Evolutionary conservation across 2,113 vertebrate species (phyloP), one percentile per base, ranked within the genome.

Genomic region (Hiodon tergisus): DNA sequence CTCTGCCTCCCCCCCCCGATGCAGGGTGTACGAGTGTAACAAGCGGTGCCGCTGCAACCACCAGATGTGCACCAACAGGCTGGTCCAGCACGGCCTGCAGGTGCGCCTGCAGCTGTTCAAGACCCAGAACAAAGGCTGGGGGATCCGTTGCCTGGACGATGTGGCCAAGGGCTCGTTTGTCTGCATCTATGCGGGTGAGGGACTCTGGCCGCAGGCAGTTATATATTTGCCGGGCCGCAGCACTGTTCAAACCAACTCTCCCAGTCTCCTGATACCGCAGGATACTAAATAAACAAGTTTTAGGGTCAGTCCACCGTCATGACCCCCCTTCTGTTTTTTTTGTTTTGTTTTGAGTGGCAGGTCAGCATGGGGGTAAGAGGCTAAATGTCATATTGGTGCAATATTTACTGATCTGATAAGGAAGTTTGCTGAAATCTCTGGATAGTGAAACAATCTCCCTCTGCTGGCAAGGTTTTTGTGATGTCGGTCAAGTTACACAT

Each of bases 61-160:
- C 5, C 90, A 94, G 85, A 94, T 97, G 95, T 99, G 97, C 87
- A 95, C 90, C 55, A 98, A 99, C 78, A 91, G 96, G 1, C 71
- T 98, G 89, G 97, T 99, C 0, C 97, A 99, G 67, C 97, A 98
- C 0, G 97, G 97, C 31, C 90, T 99, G 3, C 97, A 99, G 75
- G 96, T 99, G 61, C 87, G 96, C 0, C 94, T 99, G n/a, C 97
- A 99, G 87, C 91, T 99, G 3, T 99, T 98, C 87, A 98, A 99
- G 86, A 99, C 97, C 0, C 96, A 98, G 87, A 98, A 98, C 90
- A 99, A 99, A 77, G 97, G 97, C 17, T 99, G 97, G 97, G 97
- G 97, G 63, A 99, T 99, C 75, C 94, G 96, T 71, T 98, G 97
- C 86, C 88, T 99, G 10, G 97, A 98, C 0, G 96, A 98, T 4